Percentiles rank a stretch among this genome's conserved stretches.
Conservation (phyloP, 2,888 invertebrate genomes). For the Synanthedon formicaeformis region DNA sequence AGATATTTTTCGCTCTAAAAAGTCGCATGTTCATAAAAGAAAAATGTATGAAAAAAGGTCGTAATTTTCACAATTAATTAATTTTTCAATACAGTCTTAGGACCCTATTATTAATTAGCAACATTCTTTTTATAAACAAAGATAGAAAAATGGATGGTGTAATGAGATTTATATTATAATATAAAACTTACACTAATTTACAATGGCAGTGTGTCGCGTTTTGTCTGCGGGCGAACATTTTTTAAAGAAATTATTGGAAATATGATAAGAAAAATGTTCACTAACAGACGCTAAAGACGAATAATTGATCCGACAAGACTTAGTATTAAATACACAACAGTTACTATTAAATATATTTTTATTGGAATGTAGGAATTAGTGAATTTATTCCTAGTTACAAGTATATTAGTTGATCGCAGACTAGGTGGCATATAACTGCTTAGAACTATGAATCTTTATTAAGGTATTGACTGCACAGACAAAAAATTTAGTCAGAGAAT, state of each 20-base stretch:
- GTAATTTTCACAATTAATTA: no score
- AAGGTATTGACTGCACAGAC: no score
- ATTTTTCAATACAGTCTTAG: no score
- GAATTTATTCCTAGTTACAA: not conserved
- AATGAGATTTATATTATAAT: constrained; percentile 7
- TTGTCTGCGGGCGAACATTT: constrained; percentile 33
- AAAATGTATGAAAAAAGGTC: no score
- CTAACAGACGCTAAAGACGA: constrained; percentile 36
- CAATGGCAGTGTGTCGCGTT: constrained; percentile 45
- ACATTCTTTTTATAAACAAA: no score
- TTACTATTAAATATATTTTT: constrained; percentile 9
- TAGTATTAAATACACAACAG: constrained; percentile 30
- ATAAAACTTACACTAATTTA: constrained; percentile 13
- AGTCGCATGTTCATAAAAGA: no score
- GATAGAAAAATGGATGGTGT: not conserved
- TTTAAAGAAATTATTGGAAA: constrained; percentile 6
- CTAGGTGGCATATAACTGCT: not conserved
- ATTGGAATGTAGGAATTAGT: constrained; percentile 36
- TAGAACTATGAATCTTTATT: no score
- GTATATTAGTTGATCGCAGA: not conserved
- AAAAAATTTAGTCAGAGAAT: no score
- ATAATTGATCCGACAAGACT: constrained; percentile 51
- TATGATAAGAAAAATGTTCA: constrained; percentile 31
- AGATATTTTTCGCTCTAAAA: no score
- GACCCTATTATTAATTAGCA: no score